Percentiles rank a stretch among this genome's conserved stretches.
Conservation (phyloP, 2,113 vertebrate genomes). For the Plecotus auritus region DNA sequence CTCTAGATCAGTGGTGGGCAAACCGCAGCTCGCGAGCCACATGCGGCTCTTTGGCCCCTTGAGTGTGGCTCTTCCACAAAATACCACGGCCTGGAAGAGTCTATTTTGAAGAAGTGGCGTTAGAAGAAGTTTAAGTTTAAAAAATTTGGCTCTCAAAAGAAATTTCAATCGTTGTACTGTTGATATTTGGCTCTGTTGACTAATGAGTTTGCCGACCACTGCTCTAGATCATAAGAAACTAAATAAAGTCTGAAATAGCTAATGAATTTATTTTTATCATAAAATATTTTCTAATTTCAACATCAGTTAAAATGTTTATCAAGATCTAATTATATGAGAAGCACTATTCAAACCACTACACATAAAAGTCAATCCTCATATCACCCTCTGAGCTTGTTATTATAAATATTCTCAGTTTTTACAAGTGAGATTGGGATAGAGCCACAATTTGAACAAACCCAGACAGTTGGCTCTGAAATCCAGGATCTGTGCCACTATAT, state of each 20-base stretch:
- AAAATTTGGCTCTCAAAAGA: no score
- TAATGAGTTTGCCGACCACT: no score
- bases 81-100: no score
- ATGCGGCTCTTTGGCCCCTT: no score
- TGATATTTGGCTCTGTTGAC: no score
- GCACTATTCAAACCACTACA: background rate
- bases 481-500: background rate
- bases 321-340: background rate
- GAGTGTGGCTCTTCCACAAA: no score
- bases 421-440: background rate
- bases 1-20: background rate
- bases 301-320: background rate
- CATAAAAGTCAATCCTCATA: background rate
- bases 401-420: background rate
- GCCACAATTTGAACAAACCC: background rate
- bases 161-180: no score
- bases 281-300: slow-evolving; percentile 30
- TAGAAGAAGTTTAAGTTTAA: no score
- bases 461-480: background rate
- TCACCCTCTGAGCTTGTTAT: background rate
- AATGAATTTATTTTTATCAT: slow-evolving; percentile 14
- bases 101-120: no score
- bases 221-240: background rate
- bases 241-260: background rate
- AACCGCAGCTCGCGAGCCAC: no score